Conservation (phyloP, 2,888 invertebrate species). For the Ochlodes sylvanus region DNA sequence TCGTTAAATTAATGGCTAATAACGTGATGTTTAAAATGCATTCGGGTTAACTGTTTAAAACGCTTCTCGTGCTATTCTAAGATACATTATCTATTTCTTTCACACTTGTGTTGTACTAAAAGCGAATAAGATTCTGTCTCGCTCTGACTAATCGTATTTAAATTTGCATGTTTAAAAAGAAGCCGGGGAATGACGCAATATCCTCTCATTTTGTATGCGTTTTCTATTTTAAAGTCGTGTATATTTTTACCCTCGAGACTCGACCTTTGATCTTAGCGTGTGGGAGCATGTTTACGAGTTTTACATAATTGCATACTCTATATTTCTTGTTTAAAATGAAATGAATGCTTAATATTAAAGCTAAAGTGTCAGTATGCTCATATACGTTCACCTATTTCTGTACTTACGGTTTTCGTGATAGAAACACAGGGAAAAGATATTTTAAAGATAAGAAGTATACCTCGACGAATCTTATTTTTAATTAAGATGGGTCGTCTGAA, state of each 20-base stretch:
- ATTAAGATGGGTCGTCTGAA: too few species aligned
- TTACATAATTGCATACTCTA: constrained; percentile 16
- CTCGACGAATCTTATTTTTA: too few species aligned
- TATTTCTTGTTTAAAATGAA: constrained; percentile 5
- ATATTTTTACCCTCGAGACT: constrained; percentile 49
- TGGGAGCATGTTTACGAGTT: constrained; percentile 10
- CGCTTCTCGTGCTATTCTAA: neutral
- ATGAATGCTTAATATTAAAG: constrained; percentile 13
- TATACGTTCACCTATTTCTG: too few species aligned
- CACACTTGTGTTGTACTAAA: neutral
- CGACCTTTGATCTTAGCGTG: constrained; percentile 47
- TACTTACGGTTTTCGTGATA: neutral
- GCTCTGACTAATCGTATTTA: constrained; percentile 62
- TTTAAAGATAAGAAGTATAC: too few species aligned
- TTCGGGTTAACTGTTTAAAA: constrained; percentile 12
- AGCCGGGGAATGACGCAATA: constrained; percentile 57
- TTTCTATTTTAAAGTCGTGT: constrained; percentile 55
- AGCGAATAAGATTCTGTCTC: constrained; percentile 43
- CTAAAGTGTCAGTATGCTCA: neutral
- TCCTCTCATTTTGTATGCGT: constrained; percentile 65
- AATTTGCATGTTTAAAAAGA: constrained; percentile 71
- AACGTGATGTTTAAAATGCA: constrained; percentile 22
- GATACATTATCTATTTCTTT: neutral
- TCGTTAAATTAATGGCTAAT: constrained; percentile 2
- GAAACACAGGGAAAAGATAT: too few species aligned